Base-by-base conservation (phyloP, 1,140 invertebrate species). In the Neodiprion fabricii region DNA sequence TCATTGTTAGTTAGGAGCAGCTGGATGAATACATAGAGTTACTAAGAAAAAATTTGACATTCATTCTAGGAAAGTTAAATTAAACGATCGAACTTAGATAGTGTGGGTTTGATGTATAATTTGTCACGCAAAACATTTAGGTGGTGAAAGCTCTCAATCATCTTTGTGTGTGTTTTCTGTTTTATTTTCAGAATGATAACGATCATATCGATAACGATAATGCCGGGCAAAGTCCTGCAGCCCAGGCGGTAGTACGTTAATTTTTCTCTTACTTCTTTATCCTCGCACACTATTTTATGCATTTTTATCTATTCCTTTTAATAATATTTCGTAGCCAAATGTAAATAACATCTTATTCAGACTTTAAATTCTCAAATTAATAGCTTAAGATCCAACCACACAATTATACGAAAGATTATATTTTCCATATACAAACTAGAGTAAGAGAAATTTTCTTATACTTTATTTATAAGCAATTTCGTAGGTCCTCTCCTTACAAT, bases 171-270 rank as follows among this genome's bases (percentile, higher is more conserved):
- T 86, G 75, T 83, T 87, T 86, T 87, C 80, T 88, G 81, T 87
- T 87, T 87, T 72, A 87, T 87, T 89, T 89, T 75, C 87, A 89
- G 87, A 88, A 84, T 81, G 85, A 89, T 89, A 88, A 88, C 85
- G 87, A 88, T 85, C 85, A 84, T 87, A 88, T 87, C 85, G 85
- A 87, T 61, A 87, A 86, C 82, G 85, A 88, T 87, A 88, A 85
- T 87, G 86, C 87, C 81, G 87, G 87, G 87, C 87, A 88, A 88
- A 88, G 82, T 87, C 84, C 87, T 87, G 85, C 86, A 83, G 87
- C 87, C 87, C 87, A 88, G 85, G 87, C 87, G 87, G 87, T 89
- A 88, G 87, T 89, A 89, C 84, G 87, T 84, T 86, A 83, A 84
- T 83, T 47, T 88, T 84, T 84, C 82, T 81, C 79, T 85, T 86